Percentiles rank a stretch among this genome's conserved stretches.
phyloP scores from a whole-genome alignment of 2,113 vertebrate genomes.

The Grus americana region DNA sequence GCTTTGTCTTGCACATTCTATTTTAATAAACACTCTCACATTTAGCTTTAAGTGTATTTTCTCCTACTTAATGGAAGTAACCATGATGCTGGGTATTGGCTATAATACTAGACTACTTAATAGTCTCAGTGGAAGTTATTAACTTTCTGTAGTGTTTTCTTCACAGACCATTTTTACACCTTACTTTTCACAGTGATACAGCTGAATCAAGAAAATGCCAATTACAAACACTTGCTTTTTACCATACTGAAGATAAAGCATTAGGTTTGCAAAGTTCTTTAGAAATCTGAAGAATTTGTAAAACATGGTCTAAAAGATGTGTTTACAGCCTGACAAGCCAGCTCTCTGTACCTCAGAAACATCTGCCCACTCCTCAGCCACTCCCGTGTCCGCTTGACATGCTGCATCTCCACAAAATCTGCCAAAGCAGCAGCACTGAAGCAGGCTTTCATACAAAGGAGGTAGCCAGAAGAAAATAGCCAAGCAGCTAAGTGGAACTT shows the following conservation, averaged over 20 bases:
- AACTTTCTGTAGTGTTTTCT: neutral
- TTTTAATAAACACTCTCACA: conserved; percentile 33
- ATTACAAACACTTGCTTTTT: neutral
- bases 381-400: neutral
- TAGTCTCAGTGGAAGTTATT: neutral
- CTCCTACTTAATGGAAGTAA: neutral
- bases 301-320: neutral
- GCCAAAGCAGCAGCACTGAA: neutral
- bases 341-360: neutral
- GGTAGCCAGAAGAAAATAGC: neutral
- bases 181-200: neutral
- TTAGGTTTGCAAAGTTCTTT: neutral
- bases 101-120: conserved; percentile 30
- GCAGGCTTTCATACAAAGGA: neutral
- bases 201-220: neutral
- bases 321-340: neutral
- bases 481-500: neutral
- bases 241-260: neutral
- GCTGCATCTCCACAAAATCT: neutral
- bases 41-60: conserved; percentile 27
- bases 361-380: neutral
- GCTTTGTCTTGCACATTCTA: conserved; percentile 52
- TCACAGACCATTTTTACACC: neutral
- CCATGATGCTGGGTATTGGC: neutral
- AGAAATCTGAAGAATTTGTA: neutral